Conservation (phyloP, 2,113 vertebrate genomes). For the Dipodomys ordii region DNA sequence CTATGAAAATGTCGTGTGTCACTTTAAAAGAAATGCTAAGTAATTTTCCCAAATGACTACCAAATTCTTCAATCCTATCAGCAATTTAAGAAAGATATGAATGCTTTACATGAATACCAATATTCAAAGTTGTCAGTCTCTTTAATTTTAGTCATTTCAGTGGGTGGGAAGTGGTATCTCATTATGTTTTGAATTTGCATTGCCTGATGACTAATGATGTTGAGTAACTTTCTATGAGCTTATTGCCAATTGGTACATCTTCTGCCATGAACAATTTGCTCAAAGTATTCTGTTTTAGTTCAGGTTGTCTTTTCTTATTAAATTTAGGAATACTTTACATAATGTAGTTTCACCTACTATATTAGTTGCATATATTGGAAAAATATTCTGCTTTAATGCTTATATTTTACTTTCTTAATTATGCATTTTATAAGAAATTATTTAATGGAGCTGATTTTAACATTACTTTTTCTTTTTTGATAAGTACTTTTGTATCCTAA, state of each 20-base stretch:
- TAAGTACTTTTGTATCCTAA: neutral
- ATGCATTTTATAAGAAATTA: constrained; percentile 19
- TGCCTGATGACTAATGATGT: constrained; percentile 63
- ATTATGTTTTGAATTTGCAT: constrained; percentile 63
- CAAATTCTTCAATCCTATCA: constrained; percentile 7
- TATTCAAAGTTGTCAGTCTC: constrained; percentile 63
- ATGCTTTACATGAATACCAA: constrained; percentile 31
- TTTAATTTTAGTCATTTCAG: constrained; percentile 64
- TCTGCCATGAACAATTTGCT: constrained; percentile 23
- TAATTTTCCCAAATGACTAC: neutral
- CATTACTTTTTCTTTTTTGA: neutral
- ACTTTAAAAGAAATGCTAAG: neutral
- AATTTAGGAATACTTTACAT: neutral
- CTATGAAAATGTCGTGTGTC: neutral
- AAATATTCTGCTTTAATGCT: neutral
- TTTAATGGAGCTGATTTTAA: constrained; percentile 31
- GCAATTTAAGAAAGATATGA: neutral
- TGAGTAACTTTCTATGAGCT: constrained; percentile 62
- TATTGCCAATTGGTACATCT: constrained; percentile 50
- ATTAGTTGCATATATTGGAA: neutral
- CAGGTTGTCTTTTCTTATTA: constrained; percentile 26
- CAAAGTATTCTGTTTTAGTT: neutral
- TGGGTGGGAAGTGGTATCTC: constrained; percentile 56
- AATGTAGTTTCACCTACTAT: neutral
- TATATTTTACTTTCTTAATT: constrained; percentile 11